Base-by-base conservation (phyloP, 2,113 vertebrate genomes). In the Melierax canorus region DNA sequence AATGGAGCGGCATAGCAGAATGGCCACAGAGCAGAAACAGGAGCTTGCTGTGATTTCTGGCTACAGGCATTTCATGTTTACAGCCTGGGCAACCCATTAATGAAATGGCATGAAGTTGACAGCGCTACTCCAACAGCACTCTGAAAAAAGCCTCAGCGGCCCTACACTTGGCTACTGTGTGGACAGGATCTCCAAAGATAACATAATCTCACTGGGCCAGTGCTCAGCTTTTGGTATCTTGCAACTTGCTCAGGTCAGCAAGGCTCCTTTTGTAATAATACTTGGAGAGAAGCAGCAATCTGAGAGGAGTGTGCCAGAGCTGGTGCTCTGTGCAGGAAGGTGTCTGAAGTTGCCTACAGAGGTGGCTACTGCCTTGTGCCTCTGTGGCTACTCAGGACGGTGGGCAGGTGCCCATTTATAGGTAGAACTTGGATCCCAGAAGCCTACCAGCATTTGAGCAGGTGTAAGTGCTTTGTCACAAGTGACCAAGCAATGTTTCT, bases 401-500 rank as follows among this genome's bases (percentile, higher is more conserved):
- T 0, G 9, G 50, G 36, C 55, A 56, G 27, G 36, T 53, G 46
- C n/a, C 60, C 26, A 10, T 19, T 62, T 50, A 15, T 66, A 36
- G 50, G 39, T 9, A 38, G 50, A 75, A 39, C 19, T 38, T n/a
- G 60, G 27, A 69, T 71, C 50, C 34, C 56, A 56, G 69, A 36
- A 91, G 17, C 32, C 13, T 76, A n/a, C n/a, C 78, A 92, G 45
- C 21, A 8, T 15, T 8, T 74, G 26, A 60, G 60, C 15, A 39
- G 32, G 3, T 23, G 50, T 8, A 36, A 18, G 27, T 79, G 50
- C 36, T 83, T 86, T 79, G 66, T 50, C 36, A 56, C 21, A 60
- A 51, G 39, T 30, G 56, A 18, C 39, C 0, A 1, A 71, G 45
- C 50, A 1, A 0, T 13, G 39, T 5, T 77, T 71, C 22, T 62